These are phyloP conservation scores for Schizaphis graminum DNA, from an alignment of 2,888 invertebrate species.

Conservation along the genomic window DNA sequence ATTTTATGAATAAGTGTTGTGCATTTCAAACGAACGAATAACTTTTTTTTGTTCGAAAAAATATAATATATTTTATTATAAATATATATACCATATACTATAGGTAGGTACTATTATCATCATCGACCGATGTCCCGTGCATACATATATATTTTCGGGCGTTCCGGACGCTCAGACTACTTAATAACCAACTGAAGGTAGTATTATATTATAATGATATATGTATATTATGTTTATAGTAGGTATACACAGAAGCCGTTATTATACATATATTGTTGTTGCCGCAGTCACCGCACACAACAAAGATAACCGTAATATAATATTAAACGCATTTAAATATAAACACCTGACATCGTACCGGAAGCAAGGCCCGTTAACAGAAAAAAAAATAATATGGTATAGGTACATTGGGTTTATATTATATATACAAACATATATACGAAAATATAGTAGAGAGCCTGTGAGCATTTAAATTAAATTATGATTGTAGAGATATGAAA, in stretches of 20 bases:
- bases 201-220: not conserved
- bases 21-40: not conserved
- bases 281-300: not conserved
- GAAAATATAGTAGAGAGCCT: not conserved
- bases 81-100: not conserved
- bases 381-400: slow-evolving; percentile 6
- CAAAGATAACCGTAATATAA: slow-evolving; percentile 24
- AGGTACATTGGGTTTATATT: not conserved
- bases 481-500: not conserved
- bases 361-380: slow-evolving; percentile 23
- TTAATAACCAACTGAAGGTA: slow-evolving; percentile 24
- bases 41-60: not conserved
- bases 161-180: slow-evolving; percentile 37
- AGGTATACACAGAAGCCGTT: not conserved
- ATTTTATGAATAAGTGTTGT: not conserved
- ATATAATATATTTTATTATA: not conserved
- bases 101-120: not conserved
- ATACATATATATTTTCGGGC: not conserved
- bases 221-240: not conserved
- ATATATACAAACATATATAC: not conserved
- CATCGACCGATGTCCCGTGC: not conserved
- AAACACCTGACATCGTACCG: slow-evolving; percentile 38
- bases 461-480: slow-evolving; percentile 39
- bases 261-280: not conserved
- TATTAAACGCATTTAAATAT: slow-evolving; percentile 25